These are phyloP conservation scores for Aporophyla lueneburgensis DNA, from an alignment of 2,888 invertebrate species.

Conservation along the genomic window DNA sequence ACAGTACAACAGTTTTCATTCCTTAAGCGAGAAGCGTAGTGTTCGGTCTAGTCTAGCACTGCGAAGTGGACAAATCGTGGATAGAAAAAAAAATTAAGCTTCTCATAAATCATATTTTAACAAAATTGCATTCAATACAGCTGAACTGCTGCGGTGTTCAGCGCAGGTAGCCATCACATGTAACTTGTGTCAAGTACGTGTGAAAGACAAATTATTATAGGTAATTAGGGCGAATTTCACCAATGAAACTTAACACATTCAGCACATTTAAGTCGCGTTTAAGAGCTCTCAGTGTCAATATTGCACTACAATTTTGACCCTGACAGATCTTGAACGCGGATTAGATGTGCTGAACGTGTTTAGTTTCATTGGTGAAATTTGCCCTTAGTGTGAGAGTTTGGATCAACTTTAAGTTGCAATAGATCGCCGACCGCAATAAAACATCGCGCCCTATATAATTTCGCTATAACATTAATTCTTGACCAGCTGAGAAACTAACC, in stretches of 20 bases:
- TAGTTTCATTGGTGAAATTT: too few species aligned
- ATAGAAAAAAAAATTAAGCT: constrained; percentile 8
- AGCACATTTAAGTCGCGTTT: too few species aligned
- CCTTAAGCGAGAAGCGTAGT: neutral
- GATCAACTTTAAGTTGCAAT: too few species aligned
- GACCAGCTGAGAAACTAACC: constrained; percentile 31
- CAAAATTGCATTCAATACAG: constrained; percentile 38
- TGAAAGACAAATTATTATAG: neutral
- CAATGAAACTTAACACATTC: too few species aligned
- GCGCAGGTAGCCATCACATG: neutral
- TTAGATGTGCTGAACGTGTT: too few species aligned
- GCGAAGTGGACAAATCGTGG: neutral
- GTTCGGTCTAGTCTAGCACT: neutral
- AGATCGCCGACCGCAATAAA: neutral
- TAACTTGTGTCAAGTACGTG: neutral
- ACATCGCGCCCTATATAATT: constrained; percentile 18
- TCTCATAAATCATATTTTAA: constrained; percentile 33
- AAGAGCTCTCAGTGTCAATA: too few species aligned
- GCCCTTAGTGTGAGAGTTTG: too few species aligned
- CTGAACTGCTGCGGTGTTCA: neutral
- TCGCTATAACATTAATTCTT: constrained; percentile 41
- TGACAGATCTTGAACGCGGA: too few species aligned
- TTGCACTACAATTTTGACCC: too few species aligned
- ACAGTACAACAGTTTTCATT: neutral
- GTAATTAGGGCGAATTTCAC: too few species aligned